Conservation (phyloP, 2,797 vertebrate genomes). For the Tarsius wallacei region DNA sequence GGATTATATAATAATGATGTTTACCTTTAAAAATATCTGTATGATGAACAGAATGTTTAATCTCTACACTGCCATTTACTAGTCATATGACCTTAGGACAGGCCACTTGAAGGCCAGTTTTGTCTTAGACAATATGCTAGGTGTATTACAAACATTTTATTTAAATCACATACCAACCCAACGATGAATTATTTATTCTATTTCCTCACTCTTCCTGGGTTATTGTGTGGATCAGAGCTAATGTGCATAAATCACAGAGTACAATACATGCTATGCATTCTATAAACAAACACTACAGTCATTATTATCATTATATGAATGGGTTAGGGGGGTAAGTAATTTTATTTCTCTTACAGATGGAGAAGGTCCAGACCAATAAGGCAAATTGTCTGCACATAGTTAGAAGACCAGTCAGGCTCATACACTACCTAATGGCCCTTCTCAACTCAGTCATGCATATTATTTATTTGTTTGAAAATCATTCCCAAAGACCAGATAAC, state of each 20-base stretch:
- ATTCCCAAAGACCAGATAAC: slow-evolving; percentile 29
- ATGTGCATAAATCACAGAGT: not conserved
- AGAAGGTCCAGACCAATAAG: not conserved
- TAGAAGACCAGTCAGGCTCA: not conserved
- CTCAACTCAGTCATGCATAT: not conserved
- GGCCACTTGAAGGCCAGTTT: not conserved
- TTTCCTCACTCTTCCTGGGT: not conserved
- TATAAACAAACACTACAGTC: not conserved
- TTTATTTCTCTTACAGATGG: not conserved
- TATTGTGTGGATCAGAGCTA: not conserved
- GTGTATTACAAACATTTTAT: not conserved
- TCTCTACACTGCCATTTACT: not conserved
- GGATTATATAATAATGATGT: not conserved
- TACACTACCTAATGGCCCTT: not conserved
- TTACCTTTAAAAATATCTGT: not conserved
- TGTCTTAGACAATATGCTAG: not conserved
- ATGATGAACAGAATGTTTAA: not conserved
- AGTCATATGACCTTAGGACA: not conserved
- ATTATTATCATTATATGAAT: not conserved
- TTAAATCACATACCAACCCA: not conserved
- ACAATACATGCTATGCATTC: not conserved
- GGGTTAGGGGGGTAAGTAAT: not conserved
- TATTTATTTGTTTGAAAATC: slow-evolving; percentile 28
- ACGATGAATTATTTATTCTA: not conserved
- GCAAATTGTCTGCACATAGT: not conserved